Evolutionary conservation across 2,888 invertebrate genomes (phyloP).

Genomic region (Bruchidius siliquastri): DNA sequence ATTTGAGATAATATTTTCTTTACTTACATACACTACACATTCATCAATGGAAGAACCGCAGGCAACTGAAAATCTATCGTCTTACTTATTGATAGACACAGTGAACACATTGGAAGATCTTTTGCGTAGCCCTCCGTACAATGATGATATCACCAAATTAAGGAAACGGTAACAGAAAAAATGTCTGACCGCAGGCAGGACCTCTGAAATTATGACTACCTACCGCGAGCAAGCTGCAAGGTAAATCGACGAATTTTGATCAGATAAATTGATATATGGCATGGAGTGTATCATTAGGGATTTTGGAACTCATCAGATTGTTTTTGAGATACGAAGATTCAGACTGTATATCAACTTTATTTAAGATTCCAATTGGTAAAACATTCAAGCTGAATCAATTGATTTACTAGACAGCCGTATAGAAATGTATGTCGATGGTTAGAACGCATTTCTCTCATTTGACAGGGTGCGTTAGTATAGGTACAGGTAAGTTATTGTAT

Average conservation of each 20-base stretch:
- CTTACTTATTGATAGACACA: too few species aligned
- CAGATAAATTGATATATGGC: neutral
- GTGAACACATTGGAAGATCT: neutral
- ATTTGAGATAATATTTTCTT: too few species aligned
- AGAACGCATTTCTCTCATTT: too few species aligned
- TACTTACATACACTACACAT: too few species aligned
- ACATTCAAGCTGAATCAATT: neutral
- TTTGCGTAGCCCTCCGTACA: neutral
- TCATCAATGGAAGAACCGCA: too few species aligned
- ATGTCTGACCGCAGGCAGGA: neutral
- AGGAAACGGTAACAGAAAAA: neutral
- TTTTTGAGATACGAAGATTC: neutral
- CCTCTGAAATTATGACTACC: neutral
- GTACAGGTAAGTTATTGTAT: too few species aligned
- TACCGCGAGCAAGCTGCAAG: neutral
- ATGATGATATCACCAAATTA: neutral
- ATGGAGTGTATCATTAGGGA: neutral
- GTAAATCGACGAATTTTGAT: neutral
- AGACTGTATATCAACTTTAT: neutral
- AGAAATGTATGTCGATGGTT: too few species aligned
- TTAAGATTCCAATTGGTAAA: neutral
- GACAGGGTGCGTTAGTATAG: too few species aligned
- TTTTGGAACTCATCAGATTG: neutral
- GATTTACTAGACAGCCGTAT: neutral
- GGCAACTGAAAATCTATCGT: too few species aligned